Conservation (phyloP, 2,113 vertebrate genomes). For the Callopanchax toddi region DNA sequence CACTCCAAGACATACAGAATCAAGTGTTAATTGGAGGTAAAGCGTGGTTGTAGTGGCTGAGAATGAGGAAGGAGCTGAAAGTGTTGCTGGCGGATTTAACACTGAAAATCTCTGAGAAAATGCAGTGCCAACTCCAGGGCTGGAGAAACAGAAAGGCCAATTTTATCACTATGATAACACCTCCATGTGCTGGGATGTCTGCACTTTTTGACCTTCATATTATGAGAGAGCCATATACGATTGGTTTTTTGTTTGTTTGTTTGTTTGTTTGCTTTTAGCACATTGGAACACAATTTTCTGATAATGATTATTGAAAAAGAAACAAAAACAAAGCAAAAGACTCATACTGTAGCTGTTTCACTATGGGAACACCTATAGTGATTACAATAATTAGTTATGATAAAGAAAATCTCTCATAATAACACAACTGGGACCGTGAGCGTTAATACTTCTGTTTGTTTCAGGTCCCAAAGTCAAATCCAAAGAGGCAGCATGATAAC, state of each 20-base stretch:
- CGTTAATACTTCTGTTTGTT: too few species aligned
- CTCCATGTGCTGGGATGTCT: slow-evolving; percentile 24
- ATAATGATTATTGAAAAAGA: slow-evolving; percentile 24
- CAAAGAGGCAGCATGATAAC: too few species aligned
- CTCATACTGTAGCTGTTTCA: slow-evolving; percentile 4
- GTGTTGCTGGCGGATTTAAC: slow-evolving; percentile 74
- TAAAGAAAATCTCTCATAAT: not conserved
- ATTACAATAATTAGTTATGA: not conserved
- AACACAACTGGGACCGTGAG: not conserved
- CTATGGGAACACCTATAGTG: not conserved
- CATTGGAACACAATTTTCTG: not conserved
- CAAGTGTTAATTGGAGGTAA: slow-evolving; percentile 82
- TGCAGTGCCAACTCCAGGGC: slow-evolving; percentile 17
- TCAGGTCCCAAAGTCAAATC: too few species aligned
- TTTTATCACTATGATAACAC: slow-evolving; percentile 59
- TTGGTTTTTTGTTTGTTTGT: not conserved
- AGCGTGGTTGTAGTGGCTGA: slow-evolving; percentile 56
- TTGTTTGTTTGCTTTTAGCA: slow-evolving; percentile 24
- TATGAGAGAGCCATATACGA: slow-evolving; percentile 29
- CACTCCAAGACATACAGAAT: slow-evolving; percentile 45
- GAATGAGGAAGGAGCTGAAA: slow-evolving; percentile 57
- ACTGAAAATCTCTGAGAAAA: slow-evolving; percentile 50
- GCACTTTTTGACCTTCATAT: slow-evolving; percentile 41
- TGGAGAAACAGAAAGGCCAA: slow-evolving; percentile 49
- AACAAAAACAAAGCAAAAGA: not conserved